Evolutionary conservation across 2,113 vertebrate species (phyloP).

Genomic region (Ochotona curzoniae): DNA sequence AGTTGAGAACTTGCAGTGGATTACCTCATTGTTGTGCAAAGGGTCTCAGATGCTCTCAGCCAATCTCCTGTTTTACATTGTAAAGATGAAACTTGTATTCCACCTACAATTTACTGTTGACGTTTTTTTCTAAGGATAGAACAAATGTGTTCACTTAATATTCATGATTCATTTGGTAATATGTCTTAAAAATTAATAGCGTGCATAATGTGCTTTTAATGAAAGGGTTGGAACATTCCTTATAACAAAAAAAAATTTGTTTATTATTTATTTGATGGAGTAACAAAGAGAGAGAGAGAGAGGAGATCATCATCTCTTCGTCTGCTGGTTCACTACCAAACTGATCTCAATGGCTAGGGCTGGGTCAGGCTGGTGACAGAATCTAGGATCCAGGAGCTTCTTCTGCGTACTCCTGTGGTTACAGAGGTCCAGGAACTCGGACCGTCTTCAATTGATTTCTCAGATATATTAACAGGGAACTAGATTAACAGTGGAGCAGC

Average conservation of each 20-base stretch:
- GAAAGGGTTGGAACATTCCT: constrained; percentile 64
- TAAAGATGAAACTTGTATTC: constrained; percentile 21
- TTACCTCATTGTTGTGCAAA: not conserved
- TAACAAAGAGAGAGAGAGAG: no score
- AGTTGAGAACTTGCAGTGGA: constrained; percentile 25
- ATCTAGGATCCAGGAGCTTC: no score
- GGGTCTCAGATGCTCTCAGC: not conserved
- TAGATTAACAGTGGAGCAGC: no score
- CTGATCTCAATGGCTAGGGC: no score
- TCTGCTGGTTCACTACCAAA: no score
- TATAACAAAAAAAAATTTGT: constrained; percentile 6
- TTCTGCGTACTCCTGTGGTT: no score
- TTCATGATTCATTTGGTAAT: constrained; percentile 52
- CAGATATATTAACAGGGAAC: no score
- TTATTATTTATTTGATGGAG: no score
- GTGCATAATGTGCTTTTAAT: constrained; percentile 62
- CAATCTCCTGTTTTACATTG: constrained; percentile 52
- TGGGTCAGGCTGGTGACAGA: no score
- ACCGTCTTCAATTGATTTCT: no score
- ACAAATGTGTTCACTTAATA: constrained; percentile 69
- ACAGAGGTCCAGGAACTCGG: no score
- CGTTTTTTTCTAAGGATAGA: not conserved
- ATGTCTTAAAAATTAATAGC: constrained; percentile 72
- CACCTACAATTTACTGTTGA: constrained; percentile 58
- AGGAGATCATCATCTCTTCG: no score